Conservation (phyloP, 2,113 vertebrate species). For the Odocoileus hemionus region DNA sequence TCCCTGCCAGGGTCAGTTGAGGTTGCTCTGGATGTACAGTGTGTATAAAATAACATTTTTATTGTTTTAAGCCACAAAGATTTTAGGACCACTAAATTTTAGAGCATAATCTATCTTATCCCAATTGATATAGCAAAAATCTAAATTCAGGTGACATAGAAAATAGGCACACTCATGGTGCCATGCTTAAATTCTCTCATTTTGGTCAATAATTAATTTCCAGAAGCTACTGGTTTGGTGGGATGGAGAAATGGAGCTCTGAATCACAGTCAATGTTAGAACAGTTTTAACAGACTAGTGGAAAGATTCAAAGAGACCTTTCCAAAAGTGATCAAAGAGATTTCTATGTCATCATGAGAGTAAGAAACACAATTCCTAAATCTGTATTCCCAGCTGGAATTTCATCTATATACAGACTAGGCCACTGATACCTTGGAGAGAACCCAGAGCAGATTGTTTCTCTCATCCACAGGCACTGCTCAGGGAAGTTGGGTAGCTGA, state of each 20-base stretch:
- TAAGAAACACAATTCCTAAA: not conserved
- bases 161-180: not conserved
- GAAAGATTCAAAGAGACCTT: not conserved
- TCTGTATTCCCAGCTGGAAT: not conserved
- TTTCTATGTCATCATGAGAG: not conserved
- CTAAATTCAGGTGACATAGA: not conserved
- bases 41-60: not conserved
- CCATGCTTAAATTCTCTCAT: not conserved
- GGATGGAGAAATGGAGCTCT: not conserved
- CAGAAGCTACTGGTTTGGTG: not conserved
- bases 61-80: not conserved
- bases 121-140: not conserved
- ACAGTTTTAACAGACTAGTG: not conserved
- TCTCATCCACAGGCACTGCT: not conserved
- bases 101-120: not conserved
- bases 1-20: not conserved
- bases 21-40: not conserved
- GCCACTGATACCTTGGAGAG: not conserved
- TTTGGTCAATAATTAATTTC: not conserved
- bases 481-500: not conserved
- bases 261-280: not conserved
- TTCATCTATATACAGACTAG: not conserved
- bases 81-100: not conserved
- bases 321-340: not conserved
- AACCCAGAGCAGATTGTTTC: not conserved